Percentiles rank a stretch among this genome's conserved stretches.
Conservation (phyloP, 2,888 invertebrate genomes). For the Drosophila lutescens region DNA sequence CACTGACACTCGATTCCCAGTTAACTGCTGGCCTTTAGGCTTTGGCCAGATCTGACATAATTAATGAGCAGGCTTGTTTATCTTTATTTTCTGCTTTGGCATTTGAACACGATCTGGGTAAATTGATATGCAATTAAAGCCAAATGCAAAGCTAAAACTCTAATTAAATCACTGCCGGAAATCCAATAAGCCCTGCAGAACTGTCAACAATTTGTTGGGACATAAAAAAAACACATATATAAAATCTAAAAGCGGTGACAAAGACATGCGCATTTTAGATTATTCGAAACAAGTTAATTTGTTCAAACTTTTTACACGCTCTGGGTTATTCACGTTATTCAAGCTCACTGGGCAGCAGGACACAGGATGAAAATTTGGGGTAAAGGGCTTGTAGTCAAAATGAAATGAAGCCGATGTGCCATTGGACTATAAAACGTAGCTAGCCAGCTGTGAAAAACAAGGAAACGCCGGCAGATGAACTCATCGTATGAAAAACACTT, state of each 20-base stretch:
- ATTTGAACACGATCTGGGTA: slow-evolving; percentile 10
- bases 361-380: slow-evolving; percentile 41
- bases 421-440: slow-evolving; percentile 55
- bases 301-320: slow-evolving; percentile 35
- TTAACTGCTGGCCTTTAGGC: slow-evolving; percentile 19
- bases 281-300: slow-evolving; percentile 45
- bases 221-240: slow-evolving; percentile 4
- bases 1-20: slow-evolving; percentile 29
- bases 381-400: slow-evolving; percentile 61
- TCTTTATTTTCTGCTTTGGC: not conserved
- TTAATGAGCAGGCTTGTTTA: slow-evolving; percentile 18
- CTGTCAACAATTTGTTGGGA: slow-evolving; percentile 31
- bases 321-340: slow-evolving; percentile 44
- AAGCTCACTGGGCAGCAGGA: slow-evolving; percentile 51
- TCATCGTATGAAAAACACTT: not conserved
- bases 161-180: slow-evolving; percentile 35
- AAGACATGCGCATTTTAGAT: slow-evolving; percentile 33
- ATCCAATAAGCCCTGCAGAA: slow-evolving; percentile 19
- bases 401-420: slow-evolving; percentile 52
- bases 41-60: slow-evolving; percentile 25
- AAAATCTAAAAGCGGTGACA: not conserved
- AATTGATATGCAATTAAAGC: slow-evolving; percentile 47
- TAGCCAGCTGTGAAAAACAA: slow-evolving; percentile 66
- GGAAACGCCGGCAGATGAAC: slow-evolving; percentile 5
- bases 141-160: slow-evolving; percentile 1